Base-by-base conservation (phyloP, 37 sponge, comb jelly and placozoan species). In the Eunapius fragilis region DNA sequence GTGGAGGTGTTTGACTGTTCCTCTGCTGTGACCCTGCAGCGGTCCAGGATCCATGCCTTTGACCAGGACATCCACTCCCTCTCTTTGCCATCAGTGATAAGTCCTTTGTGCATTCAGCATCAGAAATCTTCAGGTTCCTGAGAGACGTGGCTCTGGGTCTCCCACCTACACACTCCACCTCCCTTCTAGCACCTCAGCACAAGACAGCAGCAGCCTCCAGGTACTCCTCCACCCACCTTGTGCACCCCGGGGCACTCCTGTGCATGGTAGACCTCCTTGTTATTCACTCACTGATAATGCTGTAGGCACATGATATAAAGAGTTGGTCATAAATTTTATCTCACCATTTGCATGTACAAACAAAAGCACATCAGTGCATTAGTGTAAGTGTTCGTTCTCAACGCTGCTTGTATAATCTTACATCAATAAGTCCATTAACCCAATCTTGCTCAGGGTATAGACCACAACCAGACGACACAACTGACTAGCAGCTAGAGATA, bases 191-290 rank as follows among this genome's bases (percentile, higher is more conserved):
- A 10, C 26, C 22, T 41, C n/a, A 80, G 68, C 25, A 76, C 37
- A 25, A 36, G 37, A 17, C 13, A 31, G 30, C 17, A 32, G 22
- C 84, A 75, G 33, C 75, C 84, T 27, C 27, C 23, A 25, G 74
- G 58, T 49, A 30, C 48, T 13, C 31, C 34, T 2, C 10, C 4
- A 38, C 25, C 23, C 69, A 88, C 74, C 80, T 94, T 73, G 82
- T 79, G 26, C 95, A 91, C 38, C 92, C 95, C 11, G 92, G 92
- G 13, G 92, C 95, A 24, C 69, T 92, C 7, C 74, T 92, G 35
- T 89, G 89, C 33, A 89, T 95, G 92, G 80, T 95, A 35, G 95
- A 92, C 84, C 92, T 95, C n/a, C 78, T 95, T n/a, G n/a, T n/a
- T n/a, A n/a, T n/a, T n/a, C n/a, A n/a, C n/a, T n/a, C n/a, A n/a